A percentile compares a stretch with the other conserved stretches of the same genome.
Conservation (phyloP, 1,140 invertebrate genomes). For the Coboldia fuscipes region DNA sequence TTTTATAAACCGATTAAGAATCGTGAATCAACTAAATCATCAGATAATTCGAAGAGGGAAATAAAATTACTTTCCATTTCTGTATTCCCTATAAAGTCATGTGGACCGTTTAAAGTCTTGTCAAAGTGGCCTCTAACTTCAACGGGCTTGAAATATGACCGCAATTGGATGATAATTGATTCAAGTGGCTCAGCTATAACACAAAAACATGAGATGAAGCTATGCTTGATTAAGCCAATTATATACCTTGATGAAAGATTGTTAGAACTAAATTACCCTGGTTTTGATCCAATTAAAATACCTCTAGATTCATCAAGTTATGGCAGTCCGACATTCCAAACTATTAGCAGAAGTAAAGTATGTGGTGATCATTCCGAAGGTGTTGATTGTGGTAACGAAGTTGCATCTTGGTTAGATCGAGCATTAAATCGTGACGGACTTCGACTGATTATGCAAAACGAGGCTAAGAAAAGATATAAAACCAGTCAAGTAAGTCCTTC, state of each 20-base stretch:
- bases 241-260: conserved; percentile 36
- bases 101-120: conserved; percentile 48
- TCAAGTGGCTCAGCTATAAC: conserved; percentile 57
- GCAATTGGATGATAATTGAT: conserved; percentile 81
- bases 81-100: conserved; percentile 89
- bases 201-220: conserved; percentile 60
- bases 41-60: neutral
- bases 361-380: conserved; percentile 62
- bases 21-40: neutral
- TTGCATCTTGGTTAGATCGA: conserved; percentile 52
- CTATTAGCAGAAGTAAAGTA: conserved; percentile 53
- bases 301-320: neutral
- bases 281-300: conserved; percentile 1
- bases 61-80: conserved; percentile 36
- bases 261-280: conserved; percentile 40
- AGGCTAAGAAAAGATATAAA: conserved; percentile 13
- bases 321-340: conserved; percentile 14
- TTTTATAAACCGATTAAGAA: neutral
- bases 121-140: conserved; percentile 44
- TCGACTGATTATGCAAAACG: conserved; percentile 40
- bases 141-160: conserved; percentile 67
- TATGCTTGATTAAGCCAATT: conserved; percentile 61
- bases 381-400: conserved; percentile 59
- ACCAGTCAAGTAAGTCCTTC: neutral
- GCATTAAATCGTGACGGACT: conserved; percentile 39